These are phyloP conservation scores for Micronisus gabar DNA, from an alignment of 2,113 vertebrate species.

Conservation along the genomic window DNA sequence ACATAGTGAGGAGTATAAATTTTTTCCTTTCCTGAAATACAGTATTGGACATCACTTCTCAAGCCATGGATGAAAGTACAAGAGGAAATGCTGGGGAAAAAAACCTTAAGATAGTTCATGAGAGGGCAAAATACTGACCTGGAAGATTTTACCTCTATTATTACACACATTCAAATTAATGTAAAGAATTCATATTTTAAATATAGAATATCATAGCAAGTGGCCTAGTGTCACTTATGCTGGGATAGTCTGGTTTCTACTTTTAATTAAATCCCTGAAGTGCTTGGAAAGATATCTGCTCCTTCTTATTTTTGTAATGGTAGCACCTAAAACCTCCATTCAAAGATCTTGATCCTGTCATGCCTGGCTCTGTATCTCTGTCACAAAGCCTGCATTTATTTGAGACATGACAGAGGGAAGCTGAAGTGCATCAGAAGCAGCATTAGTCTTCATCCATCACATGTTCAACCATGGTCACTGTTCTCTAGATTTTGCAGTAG, in stretches of 20 bases:
- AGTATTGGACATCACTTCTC: background rate
- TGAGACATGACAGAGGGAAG: background rate
- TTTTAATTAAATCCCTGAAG: background rate
- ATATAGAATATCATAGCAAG: background rate
- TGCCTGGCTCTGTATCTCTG: background rate
- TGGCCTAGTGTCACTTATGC: background rate
- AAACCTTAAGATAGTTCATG: background rate
- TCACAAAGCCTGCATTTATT: background rate
- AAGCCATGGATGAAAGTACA: background rate
- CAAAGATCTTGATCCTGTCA: background rate
- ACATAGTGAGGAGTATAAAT: background rate
- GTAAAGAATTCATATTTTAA: background rate
- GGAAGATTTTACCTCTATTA: background rate
- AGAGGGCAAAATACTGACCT: background rate
- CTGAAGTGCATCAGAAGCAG: background rate
- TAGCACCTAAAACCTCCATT: background rate
- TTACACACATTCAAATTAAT: background rate
- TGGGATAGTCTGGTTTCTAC: background rate
- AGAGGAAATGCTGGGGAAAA: background rate
- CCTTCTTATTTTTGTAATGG: background rate
- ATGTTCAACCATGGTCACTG: background rate
- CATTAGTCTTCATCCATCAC: background rate
- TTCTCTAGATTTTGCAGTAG: background rate
- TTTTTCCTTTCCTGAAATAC: background rate
- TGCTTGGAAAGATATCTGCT: background rate